Conservation (phyloP, 2,113 vertebrate species). For the Bambusicola thoracicus region DNA sequence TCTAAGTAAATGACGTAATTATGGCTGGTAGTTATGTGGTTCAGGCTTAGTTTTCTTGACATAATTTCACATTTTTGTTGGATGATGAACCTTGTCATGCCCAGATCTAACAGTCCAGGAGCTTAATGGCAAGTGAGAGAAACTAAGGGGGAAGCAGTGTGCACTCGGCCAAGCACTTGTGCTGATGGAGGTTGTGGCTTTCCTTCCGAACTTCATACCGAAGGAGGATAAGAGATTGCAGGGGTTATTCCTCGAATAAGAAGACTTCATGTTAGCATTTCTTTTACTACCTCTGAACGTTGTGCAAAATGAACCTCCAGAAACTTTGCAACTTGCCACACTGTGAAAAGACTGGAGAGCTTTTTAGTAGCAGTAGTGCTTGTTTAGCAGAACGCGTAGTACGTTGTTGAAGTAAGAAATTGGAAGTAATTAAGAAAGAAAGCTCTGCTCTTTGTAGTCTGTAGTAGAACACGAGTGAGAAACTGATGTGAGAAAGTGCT, state of each 20-base stretch:
- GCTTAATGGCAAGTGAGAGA: not conserved
- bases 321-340: not conserved
- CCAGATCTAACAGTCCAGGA: not conserved
- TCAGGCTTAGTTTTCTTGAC: not conserved
- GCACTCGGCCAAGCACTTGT: not conserved
- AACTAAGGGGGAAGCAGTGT: not conserved
- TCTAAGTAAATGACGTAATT: not conserved
- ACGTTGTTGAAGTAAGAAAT: slow-evolving; percentile 11
- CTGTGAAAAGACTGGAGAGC: not conserved
- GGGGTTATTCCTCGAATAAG: not conserved
- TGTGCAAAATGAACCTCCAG: not conserved
- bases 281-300: not conserved
- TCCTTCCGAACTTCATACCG: not conserved
- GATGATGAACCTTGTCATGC: not conserved
- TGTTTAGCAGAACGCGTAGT: slow-evolving; percentile 5
- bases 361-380: too few species aligned
- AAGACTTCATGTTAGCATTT: not conserved
- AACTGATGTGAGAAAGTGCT: slow-evolving; percentile 52
- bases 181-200: not conserved
- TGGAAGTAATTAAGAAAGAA: not conserved
- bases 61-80: not conserved
- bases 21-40: not conserved
- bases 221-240: not conserved
- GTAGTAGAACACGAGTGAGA: slow-evolving; percentile 52
- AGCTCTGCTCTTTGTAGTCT: slow-evolving; percentile 55